These are phyloP conservation scores for Cyclargus thomasi DNA, from an alignment of 1,140 invertebrate species.

Conservation along the genomic window DNA sequence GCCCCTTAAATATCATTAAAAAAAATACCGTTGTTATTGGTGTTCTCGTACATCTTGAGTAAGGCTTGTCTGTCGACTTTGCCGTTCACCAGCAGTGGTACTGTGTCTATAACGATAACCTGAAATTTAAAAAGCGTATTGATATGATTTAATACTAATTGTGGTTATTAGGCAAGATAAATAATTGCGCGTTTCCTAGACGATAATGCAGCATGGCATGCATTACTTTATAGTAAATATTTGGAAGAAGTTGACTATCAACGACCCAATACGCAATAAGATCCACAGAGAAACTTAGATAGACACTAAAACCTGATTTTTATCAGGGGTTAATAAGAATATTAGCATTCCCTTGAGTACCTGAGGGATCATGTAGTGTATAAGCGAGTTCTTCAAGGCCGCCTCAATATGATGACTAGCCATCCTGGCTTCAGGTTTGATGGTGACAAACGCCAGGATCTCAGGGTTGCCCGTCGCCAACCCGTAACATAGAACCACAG, in stretches of 20 bases:
- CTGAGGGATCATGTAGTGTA: constrained; percentile 87
- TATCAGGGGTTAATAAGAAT: no score
- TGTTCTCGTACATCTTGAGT: constrained; percentile 82
- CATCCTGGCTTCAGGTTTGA: constrained; percentile 69
- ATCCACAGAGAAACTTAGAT: no score
- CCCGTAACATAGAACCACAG: constrained; percentile 86
- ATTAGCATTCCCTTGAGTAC: constrained; percentile 40
- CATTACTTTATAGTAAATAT: no score
- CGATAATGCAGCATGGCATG: no score
- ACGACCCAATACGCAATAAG: no score
- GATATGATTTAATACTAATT: no score
- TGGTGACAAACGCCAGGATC: constrained; percentile 83
- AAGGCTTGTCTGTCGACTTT: constrained; percentile 88
- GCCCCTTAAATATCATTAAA: no score
- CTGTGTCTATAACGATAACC: constrained; percentile 81
- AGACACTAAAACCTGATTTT: no score
- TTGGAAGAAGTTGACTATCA: no score
- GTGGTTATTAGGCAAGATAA: no score
- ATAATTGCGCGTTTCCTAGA: no score
- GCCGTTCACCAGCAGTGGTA: constrained; percentile 88
- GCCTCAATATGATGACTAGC: constrained; percentile 80
- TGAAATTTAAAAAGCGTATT: constrained; percentile 48
- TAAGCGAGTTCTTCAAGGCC: constrained; percentile 77
- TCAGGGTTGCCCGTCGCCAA: constrained; percentile 83
- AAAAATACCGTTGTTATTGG: constrained; percentile 77